Percentiles rank a stretch among this genome's conserved stretches.
Conservation (phyloP, 2,888 invertebrate genomes). For the Zaprionus obscuricornis region DNA sequence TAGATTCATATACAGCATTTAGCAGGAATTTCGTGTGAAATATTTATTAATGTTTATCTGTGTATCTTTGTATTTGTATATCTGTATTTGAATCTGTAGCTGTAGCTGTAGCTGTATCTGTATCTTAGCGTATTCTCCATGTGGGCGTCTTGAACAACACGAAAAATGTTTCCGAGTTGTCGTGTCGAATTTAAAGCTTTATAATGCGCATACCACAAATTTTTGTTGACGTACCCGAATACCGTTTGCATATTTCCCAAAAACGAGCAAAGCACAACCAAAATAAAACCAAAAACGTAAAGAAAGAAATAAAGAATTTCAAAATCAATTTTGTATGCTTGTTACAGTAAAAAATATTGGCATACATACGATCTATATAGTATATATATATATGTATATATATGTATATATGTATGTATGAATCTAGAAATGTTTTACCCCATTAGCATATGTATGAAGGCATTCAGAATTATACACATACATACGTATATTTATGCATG, state of each 20-base stretch:
- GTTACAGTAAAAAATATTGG: constrained; percentile 55
- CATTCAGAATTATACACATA: constrained; percentile 10
- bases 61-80: constrained; percentile 12
- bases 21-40: constrained; percentile 67
- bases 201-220: constrained; percentile 76
- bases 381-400: background rate
- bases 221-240: constrained; percentile 80
- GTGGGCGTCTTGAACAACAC: constrained; percentile 68
- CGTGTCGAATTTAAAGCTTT: constrained; percentile 74
- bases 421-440: constrained; percentile 15
- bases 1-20: constrained; percentile 34
- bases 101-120: constrained; percentile 20
- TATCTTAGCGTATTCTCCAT: constrained; percentile 50
- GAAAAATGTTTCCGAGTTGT: constrained; percentile 79
- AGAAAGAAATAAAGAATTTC: constrained; percentile 24
- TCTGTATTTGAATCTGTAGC: constrained; percentile 9
- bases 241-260: constrained; percentile 67
- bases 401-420: constrained; percentile 18
- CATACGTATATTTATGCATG: constrained; percentile 1
- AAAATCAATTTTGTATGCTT: constrained; percentile 49
- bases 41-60: constrained; percentile 30
- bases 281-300: constrained; percentile 1
- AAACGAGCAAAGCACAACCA: constrained; percentile 20
- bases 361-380: constrained; percentile 7
- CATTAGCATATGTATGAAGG: constrained; percentile 54